phyloP scores from a whole-genome alignment of 2,113 vertebrate species.

The Cairina moschata region DNA sequence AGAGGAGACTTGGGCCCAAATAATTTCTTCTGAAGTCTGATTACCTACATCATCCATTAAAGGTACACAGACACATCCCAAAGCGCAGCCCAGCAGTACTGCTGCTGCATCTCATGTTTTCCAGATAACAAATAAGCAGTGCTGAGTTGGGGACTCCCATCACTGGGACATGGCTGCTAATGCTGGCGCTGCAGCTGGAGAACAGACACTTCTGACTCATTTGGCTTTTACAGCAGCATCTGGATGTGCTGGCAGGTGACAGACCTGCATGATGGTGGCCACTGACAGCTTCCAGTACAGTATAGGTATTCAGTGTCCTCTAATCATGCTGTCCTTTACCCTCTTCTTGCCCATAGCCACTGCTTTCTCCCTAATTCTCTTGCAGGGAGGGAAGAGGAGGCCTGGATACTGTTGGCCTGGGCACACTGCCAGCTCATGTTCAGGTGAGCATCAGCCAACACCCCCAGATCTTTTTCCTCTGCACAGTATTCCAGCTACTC shows the following conservation, averaged over 20 bases:
- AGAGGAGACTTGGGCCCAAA: neutral
- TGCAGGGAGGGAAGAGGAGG: neutral
- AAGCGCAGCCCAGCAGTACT: neutral
- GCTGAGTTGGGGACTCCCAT: rapidly evolving
- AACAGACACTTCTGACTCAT: neutral
- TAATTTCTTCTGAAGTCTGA: neutral
- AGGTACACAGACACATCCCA: neutral
- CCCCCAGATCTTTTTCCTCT: too few relatives aligned
- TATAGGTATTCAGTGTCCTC: neutral
- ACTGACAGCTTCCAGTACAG: neutral
- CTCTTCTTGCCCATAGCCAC: neutral
- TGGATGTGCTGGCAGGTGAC: neutral
- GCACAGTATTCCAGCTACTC: too few relatives aligned
- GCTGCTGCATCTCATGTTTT: rapidly evolving
- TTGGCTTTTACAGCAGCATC: neutral
- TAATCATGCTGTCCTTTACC: neutral
- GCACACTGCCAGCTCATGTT: too few relatives aligned
- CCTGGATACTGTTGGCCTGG: neutral
- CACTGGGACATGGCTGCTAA: neutral
- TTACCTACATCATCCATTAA: neutral
- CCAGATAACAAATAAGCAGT: neutral
- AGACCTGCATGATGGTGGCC: neutral
- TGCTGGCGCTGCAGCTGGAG: rapidly evolving
- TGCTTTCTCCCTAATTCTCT: neutral
- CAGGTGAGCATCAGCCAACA: too few relatives aligned